Evolutionary conservation across 2,888 invertebrate genomes (phyloP), one percentile per base, ranked within the genome.

Genomic region (Drosophila eohydei): DNA sequence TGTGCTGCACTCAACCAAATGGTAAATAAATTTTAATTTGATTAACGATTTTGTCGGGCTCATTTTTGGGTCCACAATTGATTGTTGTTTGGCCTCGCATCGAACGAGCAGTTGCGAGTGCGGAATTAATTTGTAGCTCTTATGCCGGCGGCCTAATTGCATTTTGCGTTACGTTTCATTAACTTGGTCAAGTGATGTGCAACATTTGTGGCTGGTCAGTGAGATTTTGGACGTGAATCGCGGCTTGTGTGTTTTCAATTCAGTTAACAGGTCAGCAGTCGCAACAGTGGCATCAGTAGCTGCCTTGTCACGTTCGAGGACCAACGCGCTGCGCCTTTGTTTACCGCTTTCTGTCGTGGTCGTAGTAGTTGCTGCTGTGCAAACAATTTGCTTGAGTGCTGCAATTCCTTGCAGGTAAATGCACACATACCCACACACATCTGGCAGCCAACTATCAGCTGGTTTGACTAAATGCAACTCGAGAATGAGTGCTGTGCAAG

Each of bases 11-110:
- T 69, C 67, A 63, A 40, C 51, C 67, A 68, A 71, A 71, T 70
- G 41, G 41, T 70, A 72, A 79, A 81, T 86, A 84, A 76, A 84
- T 89, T 87, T 80, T 74, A 78, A 80, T 89, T 89, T 89, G 85
- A 78, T 89, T 76, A 78, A 87, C 85, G 89, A 71, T 86, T 83
- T 72, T 70, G 46, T 48, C 46, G 40, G 62, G 55, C 36, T 60
- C 54, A 73, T 61, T 81, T 73, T 71, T 62, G 69, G 65, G 46
- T 56, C 62, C 52, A 59, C 66, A 82, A 81, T 77, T 72, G 73
- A 84, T 82, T 69, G 78, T 63, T 54, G 64, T 41, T 34, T 44
- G 55, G 30, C 43, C 21, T 28, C 32, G 21, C 26, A 9, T 50
- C 21, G 63, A 54, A 38, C 40, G 34, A 66, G 59, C 63, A 43